Evolutionary conservation across 2,113 vertebrate genomes (phyloP).

Genomic region (Rhegmatorhina hoffmannsi): DNA sequence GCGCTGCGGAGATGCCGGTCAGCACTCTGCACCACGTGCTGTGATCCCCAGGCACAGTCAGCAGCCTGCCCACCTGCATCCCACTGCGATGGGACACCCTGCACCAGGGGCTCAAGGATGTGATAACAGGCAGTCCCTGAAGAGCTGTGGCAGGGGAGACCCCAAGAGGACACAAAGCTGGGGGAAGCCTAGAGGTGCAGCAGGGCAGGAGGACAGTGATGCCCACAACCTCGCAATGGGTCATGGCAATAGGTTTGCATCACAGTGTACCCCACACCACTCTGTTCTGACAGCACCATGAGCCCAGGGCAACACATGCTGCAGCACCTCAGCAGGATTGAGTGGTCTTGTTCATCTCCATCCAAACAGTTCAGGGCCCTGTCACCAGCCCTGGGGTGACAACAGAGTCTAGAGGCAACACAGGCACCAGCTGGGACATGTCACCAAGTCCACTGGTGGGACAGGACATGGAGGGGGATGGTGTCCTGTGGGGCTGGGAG

Average conservation of each 20-base stretch:
- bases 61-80: background rate
- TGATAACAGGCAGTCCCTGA: background rate
- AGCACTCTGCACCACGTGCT: background rate
- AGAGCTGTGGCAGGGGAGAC: background rate
- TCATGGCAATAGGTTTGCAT: rapidly evolving
- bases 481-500: background rate
- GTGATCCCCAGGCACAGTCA: background rate
- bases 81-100: background rate
- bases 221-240: background rate
- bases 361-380: background rate
- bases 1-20: background rate
- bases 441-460: background rate
- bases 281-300: rapidly evolving
- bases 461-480: background rate
- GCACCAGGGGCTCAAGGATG: background rate
- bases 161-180: rapidly evolving
- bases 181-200: background rate
- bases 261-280: rapidly evolving
- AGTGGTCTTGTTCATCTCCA: background rate
- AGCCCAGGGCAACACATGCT: rapidly evolving
- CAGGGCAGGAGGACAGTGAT: background rate
- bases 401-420: background rate
- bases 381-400: background rate
- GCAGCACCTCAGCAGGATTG: background rate
- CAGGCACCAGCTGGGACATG: background rate